Evolutionary conservation across 2,113 vertebrate species (phyloP).

Genomic region (Callopanchax toddi): DNA sequence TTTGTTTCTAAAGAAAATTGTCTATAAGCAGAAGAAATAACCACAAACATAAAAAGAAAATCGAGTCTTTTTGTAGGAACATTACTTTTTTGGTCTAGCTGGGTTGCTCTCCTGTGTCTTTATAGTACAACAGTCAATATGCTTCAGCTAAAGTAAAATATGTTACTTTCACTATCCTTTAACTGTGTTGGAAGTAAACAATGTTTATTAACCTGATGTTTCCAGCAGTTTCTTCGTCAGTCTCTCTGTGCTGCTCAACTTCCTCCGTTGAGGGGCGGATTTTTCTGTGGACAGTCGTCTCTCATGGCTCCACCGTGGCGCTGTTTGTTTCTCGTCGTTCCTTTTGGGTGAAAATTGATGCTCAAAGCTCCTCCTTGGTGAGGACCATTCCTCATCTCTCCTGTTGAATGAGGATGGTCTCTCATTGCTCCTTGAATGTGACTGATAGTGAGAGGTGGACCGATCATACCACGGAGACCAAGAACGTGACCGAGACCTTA

Average conservation of each 20-base stretch:
- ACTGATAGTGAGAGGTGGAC: background rate
- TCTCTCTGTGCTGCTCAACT: slow-evolving; percentile 4
- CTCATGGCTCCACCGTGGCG: background rate
- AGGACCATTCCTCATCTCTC: background rate
- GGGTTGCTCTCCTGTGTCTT: background rate
- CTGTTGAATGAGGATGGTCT: background rate
- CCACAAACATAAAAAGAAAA: no score
- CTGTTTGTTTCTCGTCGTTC: background rate
- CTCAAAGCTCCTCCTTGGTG: background rate
- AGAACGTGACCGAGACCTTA: slow-evolving; percentile 17
- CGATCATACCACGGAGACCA: background rate
- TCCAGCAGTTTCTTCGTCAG: slow-evolving; percentile 47
- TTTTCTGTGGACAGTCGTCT: background rate
- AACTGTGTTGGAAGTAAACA: background rate
- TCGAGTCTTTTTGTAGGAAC: no score
- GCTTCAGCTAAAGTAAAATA: no score
- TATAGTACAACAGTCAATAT: no score
- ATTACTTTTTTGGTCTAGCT: no score
- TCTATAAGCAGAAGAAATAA: no score
- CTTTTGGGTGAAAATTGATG: no score
- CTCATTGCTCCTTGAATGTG: slow-evolving; percentile 25
- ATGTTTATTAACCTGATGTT: slow-evolving; percentile 45
- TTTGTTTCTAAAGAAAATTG: no score
- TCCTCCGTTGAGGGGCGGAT: background rate
- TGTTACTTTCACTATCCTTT: no score